Evolutionary conservation across 2,797 vertebrate genomes (phyloP).

Genomic region (Fratercula arctica): DNA sequence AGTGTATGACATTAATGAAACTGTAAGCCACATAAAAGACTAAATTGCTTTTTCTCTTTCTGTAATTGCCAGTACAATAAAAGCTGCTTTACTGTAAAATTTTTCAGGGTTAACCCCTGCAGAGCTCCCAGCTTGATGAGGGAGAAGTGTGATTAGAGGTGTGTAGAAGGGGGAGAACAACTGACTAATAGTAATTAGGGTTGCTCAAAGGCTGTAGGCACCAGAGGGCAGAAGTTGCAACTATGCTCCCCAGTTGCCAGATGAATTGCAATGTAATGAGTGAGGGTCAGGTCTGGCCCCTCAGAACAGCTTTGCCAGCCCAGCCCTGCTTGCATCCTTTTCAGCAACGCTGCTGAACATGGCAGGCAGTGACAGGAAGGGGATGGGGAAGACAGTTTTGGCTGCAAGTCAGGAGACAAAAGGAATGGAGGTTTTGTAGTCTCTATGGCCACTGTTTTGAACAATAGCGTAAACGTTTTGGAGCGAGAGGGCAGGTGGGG

Average conservation of each 20-base stretch:
- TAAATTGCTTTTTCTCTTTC: conserved; percentile 57
- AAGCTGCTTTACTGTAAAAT: conserved; percentile 36
- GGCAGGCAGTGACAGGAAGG: neutral
- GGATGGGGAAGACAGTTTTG: neutral
- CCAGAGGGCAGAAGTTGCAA: neutral
- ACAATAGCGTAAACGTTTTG: neutral
- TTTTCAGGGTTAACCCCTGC: conserved; percentile 48
- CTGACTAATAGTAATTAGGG: neutral
- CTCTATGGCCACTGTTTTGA: neutral
- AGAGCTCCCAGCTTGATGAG: conserved; percentile 23
- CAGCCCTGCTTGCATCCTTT: neutral
- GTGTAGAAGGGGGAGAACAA: neutral
- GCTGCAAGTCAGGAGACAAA: neutral
- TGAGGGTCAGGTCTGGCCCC: neutral
- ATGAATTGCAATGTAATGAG: neutral
- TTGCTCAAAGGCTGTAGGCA: neutral
- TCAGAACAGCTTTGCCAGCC: neutral
- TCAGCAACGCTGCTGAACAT: neutral
- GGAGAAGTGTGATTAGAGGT: conserved; percentile 24
- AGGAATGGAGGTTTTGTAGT: neutral
- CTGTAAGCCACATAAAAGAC: conserved; percentile 40
- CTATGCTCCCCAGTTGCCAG: neutral
- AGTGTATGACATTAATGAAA: conserved; percentile 51
- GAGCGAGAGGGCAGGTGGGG: neutral
- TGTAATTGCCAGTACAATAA: conserved; percentile 57